Evolutionary conservation across 2,113 vertebrate species (phyloP).

Genomic region (Vulpes ferrilata): DNA sequence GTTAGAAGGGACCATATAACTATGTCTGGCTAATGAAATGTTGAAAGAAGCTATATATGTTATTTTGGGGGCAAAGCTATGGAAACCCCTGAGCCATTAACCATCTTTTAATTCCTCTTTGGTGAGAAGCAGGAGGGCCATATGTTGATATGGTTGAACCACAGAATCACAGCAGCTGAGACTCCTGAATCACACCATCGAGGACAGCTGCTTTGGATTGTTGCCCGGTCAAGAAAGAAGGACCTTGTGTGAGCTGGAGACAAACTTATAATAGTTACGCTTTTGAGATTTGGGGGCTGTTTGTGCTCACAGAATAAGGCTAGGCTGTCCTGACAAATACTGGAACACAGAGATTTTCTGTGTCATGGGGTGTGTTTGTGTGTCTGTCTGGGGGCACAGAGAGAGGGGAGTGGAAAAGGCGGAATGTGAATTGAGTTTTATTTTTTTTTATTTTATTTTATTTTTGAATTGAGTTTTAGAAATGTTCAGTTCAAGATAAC

Average conservation of each 20-base stretch:
- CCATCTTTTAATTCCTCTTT: neutral
- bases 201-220: conserved; percentile 4
- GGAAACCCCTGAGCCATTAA: neutral
- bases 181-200: neutral
- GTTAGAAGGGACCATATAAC: neutral
- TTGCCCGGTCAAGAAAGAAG: neutral
- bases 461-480: neutral
- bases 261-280: neutral
- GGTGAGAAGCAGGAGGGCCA: neutral
- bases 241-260: neutral
- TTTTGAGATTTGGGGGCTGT: neutral
- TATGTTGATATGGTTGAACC: neutral
- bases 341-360: neutral
- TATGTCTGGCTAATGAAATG: neutral
- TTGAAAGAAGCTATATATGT: neutral
- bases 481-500: neutral
- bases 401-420: neutral
- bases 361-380: neutral
- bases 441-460: too few species aligned
- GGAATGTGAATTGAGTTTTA: neutral
- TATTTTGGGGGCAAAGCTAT: neutral
- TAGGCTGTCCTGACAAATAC: neutral
- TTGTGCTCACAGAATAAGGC: neutral
- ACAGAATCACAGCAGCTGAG: neutral
- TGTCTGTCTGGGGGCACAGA: neutral